Base-by-base conservation (phyloP, 2,113 vertebrate genomes). In the Corythornis vintsioides region DNA sequence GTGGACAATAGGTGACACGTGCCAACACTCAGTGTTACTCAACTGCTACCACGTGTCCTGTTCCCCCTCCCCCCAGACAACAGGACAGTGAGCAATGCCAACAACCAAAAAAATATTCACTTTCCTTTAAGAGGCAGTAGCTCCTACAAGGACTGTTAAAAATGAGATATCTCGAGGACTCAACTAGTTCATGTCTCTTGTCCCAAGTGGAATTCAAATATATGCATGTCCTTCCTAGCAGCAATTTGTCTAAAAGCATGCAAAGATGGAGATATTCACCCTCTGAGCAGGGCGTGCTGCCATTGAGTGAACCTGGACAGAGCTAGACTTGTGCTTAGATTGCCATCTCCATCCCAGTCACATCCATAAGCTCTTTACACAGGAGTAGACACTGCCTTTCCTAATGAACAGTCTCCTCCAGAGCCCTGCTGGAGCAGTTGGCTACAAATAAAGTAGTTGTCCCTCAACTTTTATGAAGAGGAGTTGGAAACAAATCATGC, bases 271-370 rank as follows among this genome's bases (percentile, higher is more conserved):
- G 17, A 53, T 22, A 74, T 83, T 47, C 12, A 80, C 26, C 29
- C 38, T 25, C 17, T 64, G 56, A 24, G 22, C 48, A 74, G 35
- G 38, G 24, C 0, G 0, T 52, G 33, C 16, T 52, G 43, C 50
- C 0, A 0, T 2, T 0, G 13, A 29, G 40, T n/a, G 16, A 69
- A 40, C 29, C 43, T 21, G 69, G 47, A 60, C 56, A 31, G 40
- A 52, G 12, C 6, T 1, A n/a, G 31, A n/a, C 15, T 24, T 74
- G 52, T 40, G 38, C 45, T 21, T 55, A 50, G 15, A 45, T 33
- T 63, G 66, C 55, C 71, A 26, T 26, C 38, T 55, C 78, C 5
- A 1, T 15, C 74, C 70, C 35, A 31, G 0, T 4, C 65, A 42
- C 52, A 50, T 21, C 81, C 52, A 12, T 7, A 6, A 42, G 7